Evolutionary conservation across 2,797 vertebrate species (phyloP), one percentile per base, ranked within the genome.

Genomic region (Phalanger gymnotis): DNA sequence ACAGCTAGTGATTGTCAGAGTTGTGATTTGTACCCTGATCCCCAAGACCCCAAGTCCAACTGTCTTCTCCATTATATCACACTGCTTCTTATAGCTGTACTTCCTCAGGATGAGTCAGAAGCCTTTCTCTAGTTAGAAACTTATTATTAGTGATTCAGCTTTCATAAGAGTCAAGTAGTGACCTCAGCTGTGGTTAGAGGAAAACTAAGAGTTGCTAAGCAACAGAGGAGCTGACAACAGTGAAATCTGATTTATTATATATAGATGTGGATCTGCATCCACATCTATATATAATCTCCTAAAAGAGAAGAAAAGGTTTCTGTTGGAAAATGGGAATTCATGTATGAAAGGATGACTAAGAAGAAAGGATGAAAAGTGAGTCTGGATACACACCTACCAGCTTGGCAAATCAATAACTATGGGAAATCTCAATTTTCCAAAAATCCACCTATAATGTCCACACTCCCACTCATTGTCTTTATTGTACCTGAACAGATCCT

Each of bases 121-220:
- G 0, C 53, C 34, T 40, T 90, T n/a, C 47, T 81, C 10, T 34
- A 22, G 40, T 89, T 55, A 96, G 81, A 92, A 0, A 40, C 25
- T 56, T 52, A 30, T 93, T 58, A 96, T 66, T 91, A 93, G 52
- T 58, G 92, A 95, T 54, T 54, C 53, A 91, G 51, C 22, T 52
- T 34, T 97, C 87, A 61, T 30, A 95, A 52, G 22, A 90, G 53
- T 90, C 73, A 87, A 87, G 73, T 40, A 56, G n/a, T 13, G 90
- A 90, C 58, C 93, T 0, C 73, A 94, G 58, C 53, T 93, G 73
- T 40, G 91, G 28, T 91, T 90, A 90, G 54, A 95, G 81, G 89
- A 93, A 93, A 90, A 66, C 13, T 27, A 12, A 95, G 81, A 57
- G 28, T 73, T 53, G 61, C 52, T 94, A 51, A 54, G 61, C 91